Conservation (phyloP, 1,140 invertebrate genomes). For the Drosophila lini region DNA sequence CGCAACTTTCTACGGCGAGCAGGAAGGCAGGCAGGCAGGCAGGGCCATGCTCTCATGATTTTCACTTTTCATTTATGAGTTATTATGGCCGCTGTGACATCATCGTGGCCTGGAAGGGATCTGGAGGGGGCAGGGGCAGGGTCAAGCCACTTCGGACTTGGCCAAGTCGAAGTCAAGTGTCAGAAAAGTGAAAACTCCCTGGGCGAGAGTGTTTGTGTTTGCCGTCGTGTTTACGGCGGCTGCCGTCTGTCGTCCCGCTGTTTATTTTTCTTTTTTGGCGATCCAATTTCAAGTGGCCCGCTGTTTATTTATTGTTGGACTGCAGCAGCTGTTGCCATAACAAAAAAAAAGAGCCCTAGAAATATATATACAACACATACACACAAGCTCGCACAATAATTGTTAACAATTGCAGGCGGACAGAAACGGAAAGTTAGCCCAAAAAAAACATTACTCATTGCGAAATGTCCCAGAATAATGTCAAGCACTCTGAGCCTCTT, state of each 20-base stretch:
- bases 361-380: constrained; percentile 6
- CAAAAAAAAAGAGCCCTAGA: constrained; percentile 36
- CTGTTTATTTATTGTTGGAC: constrained; percentile 77
- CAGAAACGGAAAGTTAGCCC: constrained; percentile 52
- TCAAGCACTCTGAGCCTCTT: background rate
- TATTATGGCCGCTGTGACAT: constrained; percentile 72
- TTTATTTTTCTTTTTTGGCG: constrained; percentile 78
- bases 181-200: constrained; percentile 78
- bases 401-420: constrained; percentile 66
- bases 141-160: constrained; percentile 42
- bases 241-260: constrained; percentile 41
- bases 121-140: constrained; percentile 12
- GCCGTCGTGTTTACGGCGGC: constrained; percentile 34
- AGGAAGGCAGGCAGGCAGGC: constrained; percentile 23
- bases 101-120: constrained; percentile 41
- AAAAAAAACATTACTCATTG: constrained; percentile 24
- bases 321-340: constrained; percentile 79
- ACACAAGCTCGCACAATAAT: constrained; percentile 35
- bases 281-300: constrained; percentile 79
- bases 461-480: constrained; percentile 23
- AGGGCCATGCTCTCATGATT: constrained; percentile 50
- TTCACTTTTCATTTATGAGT: constrained; percentile 82
- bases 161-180: constrained; percentile 78
- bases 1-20: constrained; percentile 70
- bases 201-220: constrained; percentile 35